Evolutionary conservation across 2,113 vertebrate genomes (phyloP), one percentile per base, ranked within the genome.

Genomic region (Coptodon bakossiorum): DNA sequence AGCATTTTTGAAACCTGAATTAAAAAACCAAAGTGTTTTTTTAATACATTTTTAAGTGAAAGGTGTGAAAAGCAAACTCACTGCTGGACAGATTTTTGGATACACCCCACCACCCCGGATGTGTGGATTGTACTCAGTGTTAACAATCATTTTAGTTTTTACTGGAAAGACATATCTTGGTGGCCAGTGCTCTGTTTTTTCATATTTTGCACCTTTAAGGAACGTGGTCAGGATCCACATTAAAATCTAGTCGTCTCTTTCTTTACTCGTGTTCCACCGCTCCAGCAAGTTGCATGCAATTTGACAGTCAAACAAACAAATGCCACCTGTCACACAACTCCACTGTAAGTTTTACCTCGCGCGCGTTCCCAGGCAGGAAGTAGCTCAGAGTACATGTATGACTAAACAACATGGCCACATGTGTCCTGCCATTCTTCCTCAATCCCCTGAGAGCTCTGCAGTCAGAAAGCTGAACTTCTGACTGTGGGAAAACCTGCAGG

Each of bases 381-480:
- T 53, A 19, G 71, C 31, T 14, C 36, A 9, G 43, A 52, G 52
- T 10, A 78, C 79, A 90, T n/a, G 73, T 57, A 78, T 61, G 89
- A 90, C 82, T 86, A 87, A 93, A 73, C 82, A 56, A 17, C 52
- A 45, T 56, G n/a, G 78, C 68, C 89, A 85, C 90, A 85, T 88
- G 89, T 91, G 93, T 95, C 93, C 94, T 94, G 94, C 92, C 88
- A 94, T 94, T 94, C 90, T 94, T 92, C 87, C 87, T 59, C 50
- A 29, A 16, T 83, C 82, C 73, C 80, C 36, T n/a, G 83, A 90
- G 82, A 87, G 40, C 80, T 81, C 53, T 17, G 79, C 34, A 11
- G 53, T 61, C 57, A 48, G 38, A 88, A 52, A 24, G 31, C 63
- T 50, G 48, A 6, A 81, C 34, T 89, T 92, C 78, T 87, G 90